A percentile compares a stretch with the other conserved stretches of the same genome.
Conservation (phyloP, 2,888 invertebrate genomes). For the Cancer borealis region DNA sequence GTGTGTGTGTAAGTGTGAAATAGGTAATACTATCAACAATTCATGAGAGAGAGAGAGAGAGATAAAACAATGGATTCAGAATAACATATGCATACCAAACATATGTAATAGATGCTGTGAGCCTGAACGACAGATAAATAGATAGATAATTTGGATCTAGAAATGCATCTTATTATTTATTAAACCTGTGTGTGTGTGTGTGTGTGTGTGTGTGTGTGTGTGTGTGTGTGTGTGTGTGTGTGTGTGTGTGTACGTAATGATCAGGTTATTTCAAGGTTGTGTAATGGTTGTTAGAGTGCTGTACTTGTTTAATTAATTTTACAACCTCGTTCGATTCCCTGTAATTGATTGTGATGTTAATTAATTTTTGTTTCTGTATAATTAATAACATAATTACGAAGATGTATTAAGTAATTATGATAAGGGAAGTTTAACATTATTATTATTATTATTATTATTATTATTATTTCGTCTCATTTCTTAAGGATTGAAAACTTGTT, state of each 20-base stretch:
- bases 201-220: constrained; percentile 18
- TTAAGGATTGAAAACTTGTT: too few relatives aligned
- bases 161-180: not conserved
- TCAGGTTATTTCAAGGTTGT: constrained; percentile 12
- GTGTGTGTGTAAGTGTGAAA: not conserved
- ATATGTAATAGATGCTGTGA: constrained; percentile 8
- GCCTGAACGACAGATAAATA: not conserved
- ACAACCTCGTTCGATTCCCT: not conserved
- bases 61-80: not conserved
- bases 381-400: too few relatives aligned
- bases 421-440: too few relatives aligned
- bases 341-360: not conserved
- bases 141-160: not conserved
- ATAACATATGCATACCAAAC: not conserved
- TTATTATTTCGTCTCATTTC: too few relatives aligned
- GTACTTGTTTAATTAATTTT: not conserved
- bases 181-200: not conserved
- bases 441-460: too few relatives aligned
- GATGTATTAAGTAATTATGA: too few relatives aligned
- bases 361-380: not conserved
- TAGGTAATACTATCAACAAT: not conserved
- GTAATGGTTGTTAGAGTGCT: not conserved
- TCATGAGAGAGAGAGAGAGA: not conserved
- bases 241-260: not conserved
- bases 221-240: not conserved